Evolutionary conservation across 2,113 vertebrate genomes (phyloP), one percentile per base, ranked within the genome.

Genomic region (Anguilla japonica): DNA sequence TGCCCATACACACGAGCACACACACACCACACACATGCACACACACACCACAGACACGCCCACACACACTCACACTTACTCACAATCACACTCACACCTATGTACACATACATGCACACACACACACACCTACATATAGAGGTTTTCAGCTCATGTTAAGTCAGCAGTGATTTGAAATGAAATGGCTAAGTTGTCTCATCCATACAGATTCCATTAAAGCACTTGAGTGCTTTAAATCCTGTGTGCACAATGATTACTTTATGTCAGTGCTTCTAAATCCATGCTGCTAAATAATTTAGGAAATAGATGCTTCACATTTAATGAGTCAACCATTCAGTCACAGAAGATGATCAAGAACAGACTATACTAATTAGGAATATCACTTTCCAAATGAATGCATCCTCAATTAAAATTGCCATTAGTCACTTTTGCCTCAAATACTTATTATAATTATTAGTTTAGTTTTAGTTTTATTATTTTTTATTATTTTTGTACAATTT

Each of bases 361-460:
- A 81, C 41, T 34, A 41, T 18, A 13, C 13, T 81, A 43, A 81
- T 53, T 43, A 83, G 20, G 81, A n/a, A 56, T 26, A 41, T 18
- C 57, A 15, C 1, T 18, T 83, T 90, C 82, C 40, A 83, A 83
- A 67, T 81, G 84, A 85, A 89, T 87, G 85, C 83, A n/a, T 53
- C 89, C 89, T 84, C 50, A 88, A 34, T 84, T 86, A 50, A 83
- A 79, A 60, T 34, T 9, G 29, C 83, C 78, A 75, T 86, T 89
- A 89, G 89, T 88, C 86, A 86, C 57, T 86, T 88, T 88, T 79
- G 83, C 83, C 90, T 90, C 82, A 87, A 88, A 89, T 39, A 85
- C n/a, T 78, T 86, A 87, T 90, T 87, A 79, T 89, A 87, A 91
- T 86, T 79, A 87, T 71, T 63, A 79, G 81, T 34, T 34, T 34